Evolutionary conservation across 2,113 vertebrate species (phyloP).

Genomic region (Salvator merianae): DNA sequence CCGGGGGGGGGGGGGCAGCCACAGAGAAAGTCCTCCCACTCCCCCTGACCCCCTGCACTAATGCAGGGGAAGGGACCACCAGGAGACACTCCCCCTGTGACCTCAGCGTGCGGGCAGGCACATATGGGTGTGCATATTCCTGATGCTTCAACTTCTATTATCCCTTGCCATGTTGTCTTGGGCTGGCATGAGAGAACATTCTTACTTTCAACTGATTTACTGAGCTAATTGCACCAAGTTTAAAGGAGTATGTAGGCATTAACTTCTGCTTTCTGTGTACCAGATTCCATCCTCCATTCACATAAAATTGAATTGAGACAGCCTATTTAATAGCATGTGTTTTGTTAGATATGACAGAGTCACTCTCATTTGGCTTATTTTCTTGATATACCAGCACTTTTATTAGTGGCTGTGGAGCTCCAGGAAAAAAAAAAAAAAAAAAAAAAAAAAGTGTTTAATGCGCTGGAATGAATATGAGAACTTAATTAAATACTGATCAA

Average conservation of each 20-base stretch:
- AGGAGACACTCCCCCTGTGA: too few relatives aligned
- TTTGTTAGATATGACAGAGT: neutral
- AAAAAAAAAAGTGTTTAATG: too few relatives aligned
- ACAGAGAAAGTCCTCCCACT: too few relatives aligned
- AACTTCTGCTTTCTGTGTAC: neutral
- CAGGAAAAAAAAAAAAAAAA: neutral
- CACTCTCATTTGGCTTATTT: neutral
- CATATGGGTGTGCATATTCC: too few relatives aligned
- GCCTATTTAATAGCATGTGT: neutral
- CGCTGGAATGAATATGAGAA: conserved; percentile 11
- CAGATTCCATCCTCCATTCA: neutral
- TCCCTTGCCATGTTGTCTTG: too few relatives aligned
- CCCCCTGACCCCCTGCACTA: too few relatives aligned
- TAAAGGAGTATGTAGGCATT: neutral
- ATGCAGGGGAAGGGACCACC: too few relatives aligned
- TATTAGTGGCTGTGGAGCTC: neutral
- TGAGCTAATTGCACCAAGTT: neutral
- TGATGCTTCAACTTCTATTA: too few relatives aligned
- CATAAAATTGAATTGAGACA: neutral
- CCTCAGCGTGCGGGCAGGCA: too few relatives aligned
- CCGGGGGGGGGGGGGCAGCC: too few relatives aligned
- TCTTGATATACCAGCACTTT: neutral
- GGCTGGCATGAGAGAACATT: too few relatives aligned
- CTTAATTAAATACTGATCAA: conserved; percentile 20
- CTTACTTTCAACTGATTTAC: neutral